phyloP scores from a whole-genome alignment of 2,888 invertebrate species.

The Clitarchus hookeri region DNA sequence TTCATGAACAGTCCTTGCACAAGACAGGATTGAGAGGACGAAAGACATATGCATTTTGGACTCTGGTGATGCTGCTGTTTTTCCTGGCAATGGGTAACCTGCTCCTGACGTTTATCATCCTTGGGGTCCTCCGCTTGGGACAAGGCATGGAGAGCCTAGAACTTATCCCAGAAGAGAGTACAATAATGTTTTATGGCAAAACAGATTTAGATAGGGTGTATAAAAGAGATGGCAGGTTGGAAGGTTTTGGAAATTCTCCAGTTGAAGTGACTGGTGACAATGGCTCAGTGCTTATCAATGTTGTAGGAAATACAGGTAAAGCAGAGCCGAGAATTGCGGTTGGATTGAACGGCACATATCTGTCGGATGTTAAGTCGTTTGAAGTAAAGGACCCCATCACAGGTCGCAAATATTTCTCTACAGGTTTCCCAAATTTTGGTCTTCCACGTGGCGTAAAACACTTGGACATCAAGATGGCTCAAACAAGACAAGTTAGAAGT shows the following conservation, averaged over 20 bases:
- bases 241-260: slow-evolving; percentile 62
- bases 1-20: slow-evolving; percentile 51
- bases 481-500: slow-evolving; percentile 74
- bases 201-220: slow-evolving; percentile 77
- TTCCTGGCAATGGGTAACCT: slow-evolving; percentile 77
- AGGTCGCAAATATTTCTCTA: slow-evolving; percentile 72
- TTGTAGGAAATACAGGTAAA: slow-evolving; percentile 48
- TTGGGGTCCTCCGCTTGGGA: slow-evolving; percentile 78
- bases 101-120: slow-evolving; percentile 76
- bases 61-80: slow-evolving; percentile 69
- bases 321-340: slow-evolving; percentile 56
- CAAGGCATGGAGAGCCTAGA: slow-evolving; percentile 84
- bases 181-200: slow-evolving; percentile 77
- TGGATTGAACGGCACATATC: slow-evolving; percentile 68
- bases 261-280: slow-evolving; percentile 56
- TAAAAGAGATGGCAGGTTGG: slow-evolving; percentile 70
- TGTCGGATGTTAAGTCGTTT: slow-evolving; percentile 71
- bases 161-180: slow-evolving; percentile 71
- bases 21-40: slow-evolving; percentile 57
- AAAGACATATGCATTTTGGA: slow-evolving; percentile 77
- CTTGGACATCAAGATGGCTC: slow-evolving; percentile 67
- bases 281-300: slow-evolving; percentile 52
- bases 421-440: slow-evolving; percentile 71
- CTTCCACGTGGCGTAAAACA: slow-evolving; percentile 70
- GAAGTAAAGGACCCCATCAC: slow-evolving; percentile 69